phyloP scores from a whole-genome alignment of 2,113 vertebrate species.

The Heterocephalus glaber region DNA sequence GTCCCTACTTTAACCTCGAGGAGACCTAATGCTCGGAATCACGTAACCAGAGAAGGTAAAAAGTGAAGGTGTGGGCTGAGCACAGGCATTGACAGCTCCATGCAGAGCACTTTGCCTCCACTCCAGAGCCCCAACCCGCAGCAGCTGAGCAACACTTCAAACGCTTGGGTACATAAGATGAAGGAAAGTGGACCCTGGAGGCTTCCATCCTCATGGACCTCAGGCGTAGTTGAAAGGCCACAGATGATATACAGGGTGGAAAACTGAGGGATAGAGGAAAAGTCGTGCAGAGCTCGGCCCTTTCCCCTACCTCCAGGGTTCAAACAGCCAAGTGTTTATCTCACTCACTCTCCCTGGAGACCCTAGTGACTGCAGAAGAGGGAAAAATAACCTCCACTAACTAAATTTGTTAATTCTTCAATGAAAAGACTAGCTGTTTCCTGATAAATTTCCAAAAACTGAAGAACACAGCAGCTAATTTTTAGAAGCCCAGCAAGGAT shows the following conservation, averaged over 20 bases:
- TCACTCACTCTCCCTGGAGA: background rate
- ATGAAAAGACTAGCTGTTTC: background rate
- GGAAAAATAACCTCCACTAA: background rate
- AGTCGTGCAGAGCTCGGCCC: background rate
- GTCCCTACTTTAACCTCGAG: background rate
- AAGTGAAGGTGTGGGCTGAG: background rate
- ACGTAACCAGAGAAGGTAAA: background rate
- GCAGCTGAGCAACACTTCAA: background rate
- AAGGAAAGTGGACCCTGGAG: background rate
- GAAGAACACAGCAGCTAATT: background rate
- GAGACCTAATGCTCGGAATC: background rate
- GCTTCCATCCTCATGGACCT: background rate
- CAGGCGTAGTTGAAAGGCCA: background rate
- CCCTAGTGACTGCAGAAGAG: background rate
- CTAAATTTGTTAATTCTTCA: background rate
- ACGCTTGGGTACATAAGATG: background rate
- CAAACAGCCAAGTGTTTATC: background rate
- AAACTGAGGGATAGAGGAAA: background rate
- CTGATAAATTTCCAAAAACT: conserved; percentile 26
- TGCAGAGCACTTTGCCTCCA: background rate
- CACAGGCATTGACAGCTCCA: background rate
- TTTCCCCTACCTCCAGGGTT: background rate
- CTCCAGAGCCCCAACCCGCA: background rate
- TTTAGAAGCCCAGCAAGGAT: background rate
- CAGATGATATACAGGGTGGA: background rate